Percentiles rank a stretch among this genome's conserved stretches.
Evolutionary conservation across 2,888 invertebrate genomes (phyloP).

Genomic region (Xestia ashworthii): DNA sequence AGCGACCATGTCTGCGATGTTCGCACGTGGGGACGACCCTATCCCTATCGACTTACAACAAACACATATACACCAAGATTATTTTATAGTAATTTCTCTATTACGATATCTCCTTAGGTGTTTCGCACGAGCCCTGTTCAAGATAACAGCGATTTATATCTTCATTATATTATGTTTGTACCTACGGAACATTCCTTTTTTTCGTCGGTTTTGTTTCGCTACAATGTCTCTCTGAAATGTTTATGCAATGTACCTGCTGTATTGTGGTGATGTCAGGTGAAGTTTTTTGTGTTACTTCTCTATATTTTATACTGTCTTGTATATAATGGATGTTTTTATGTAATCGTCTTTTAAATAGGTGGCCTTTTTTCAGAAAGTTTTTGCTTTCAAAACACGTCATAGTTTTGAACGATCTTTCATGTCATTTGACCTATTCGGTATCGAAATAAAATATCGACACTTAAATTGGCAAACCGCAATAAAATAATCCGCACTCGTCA

Average conservation of each 20-base stretch:
- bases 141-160: conserved; percentile 70
- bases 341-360: conserved; percentile 23
- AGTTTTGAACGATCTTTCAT: background rate
- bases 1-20: conserved; percentile 86
- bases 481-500: conserved; percentile 40
- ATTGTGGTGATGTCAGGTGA: conserved; percentile 47
- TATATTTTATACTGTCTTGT: conserved; percentile 46
- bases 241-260: conserved; percentile 54
- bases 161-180: conserved; percentile 67
- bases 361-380: conserved; percentile 5
- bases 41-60: conserved; percentile 87
- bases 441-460: conserved; percentile 13
- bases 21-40: conserved; percentile 86
- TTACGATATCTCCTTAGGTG: conserved; percentile 77
- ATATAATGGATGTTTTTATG: conserved; percentile 34
- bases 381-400: conserved; percentile 1
- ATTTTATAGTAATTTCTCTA: conserved; percentile 90
- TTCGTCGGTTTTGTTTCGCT: conserved; percentile 44
- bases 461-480: conserved; percentile 28
- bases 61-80: conserved; percentile 77
- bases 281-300: conserved; percentile 53
- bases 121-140: conserved; percentile 63
- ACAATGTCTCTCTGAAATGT: conserved; percentile 57
- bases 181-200: conserved; percentile 54
- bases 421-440: conserved; percentile 6